Evolutionary conservation across 2,888 invertebrate genomes (phyloP), one percentile per base, ranked within the genome.

Genomic region (Dioctria linearis): DNA sequence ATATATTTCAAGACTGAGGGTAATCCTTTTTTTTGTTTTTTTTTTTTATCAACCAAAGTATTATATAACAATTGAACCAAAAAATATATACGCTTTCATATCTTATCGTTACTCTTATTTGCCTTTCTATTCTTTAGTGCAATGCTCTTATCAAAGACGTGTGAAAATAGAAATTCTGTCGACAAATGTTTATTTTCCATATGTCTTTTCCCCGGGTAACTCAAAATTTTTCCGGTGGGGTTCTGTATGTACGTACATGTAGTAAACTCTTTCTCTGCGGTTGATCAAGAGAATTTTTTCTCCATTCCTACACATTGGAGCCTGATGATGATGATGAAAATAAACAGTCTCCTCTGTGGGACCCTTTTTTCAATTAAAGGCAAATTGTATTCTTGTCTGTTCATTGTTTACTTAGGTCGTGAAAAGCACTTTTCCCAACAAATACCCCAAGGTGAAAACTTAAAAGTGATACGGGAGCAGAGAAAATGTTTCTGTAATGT

Each of bases 361-460:
- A 42, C 80, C 63, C 83, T 84, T 84, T 87, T 88, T 89, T 87
- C 89, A 88, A 88, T 89, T 88, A 89, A 88, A 88, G 88, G 86
- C 87, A 87, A 87, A 88, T 88, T 88, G 88, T 88, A 87, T 88
- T 88, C 88, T 87, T 84, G 84, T 84, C 84, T 84, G 84, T 83
- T 82, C 83, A 84, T 82, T 87, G 88, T 88, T 87, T 88, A 88
- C 85, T 87, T 87, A 86, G 88, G 85, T 84, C 85, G 67, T 57
- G 46, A 79, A 79, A 79, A 78, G 78, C 59, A 79, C 69, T 79
- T 79, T 67, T 76, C 57, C 67, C 59, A 79, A 79, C 37, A 79
- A 59, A 79, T 57, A 78, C 54, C 78, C 67, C 51, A 66, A 78
- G 78, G 78, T 78, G 46, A 78, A 75, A 78, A 57, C 57, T 78